Base-by-base conservation (phyloP, 2,797 vertebrate genomes). In the Crypturellus tataupa region DNA sequence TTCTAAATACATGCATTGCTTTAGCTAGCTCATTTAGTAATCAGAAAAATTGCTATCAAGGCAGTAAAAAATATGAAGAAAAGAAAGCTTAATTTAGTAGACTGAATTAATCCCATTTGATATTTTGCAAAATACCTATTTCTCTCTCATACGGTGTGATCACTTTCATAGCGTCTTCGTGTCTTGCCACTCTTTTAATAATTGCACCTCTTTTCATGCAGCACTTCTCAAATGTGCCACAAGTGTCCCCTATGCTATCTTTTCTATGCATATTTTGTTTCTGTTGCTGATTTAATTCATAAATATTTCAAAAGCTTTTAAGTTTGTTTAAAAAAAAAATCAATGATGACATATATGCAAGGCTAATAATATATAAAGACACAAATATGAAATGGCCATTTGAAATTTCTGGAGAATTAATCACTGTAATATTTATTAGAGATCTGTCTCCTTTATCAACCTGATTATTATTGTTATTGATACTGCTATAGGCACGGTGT, bases 401-500 rank as follows among this genome's bases (percentile, higher is more conserved):
- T 82, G 59, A 72, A 94, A 87, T 62, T 83, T 78, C 69, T 90
- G n/a, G n/a, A 68, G 85, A 94, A 89, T 85, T 59, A 90, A 70
- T 94, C 72, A 65, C 21, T 1, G 0, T 62, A 65, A 33, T 85
- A 90, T 86, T 94, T 91, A 90, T 91, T 90, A 83, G 42, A 70
- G 56, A 91, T 67, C 68, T 86, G 44, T 83, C 59, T 69, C 70
- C 46, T 90, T 91, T 95, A 79, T 87, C 89, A 95, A 68, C 14
- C 20, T 59, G 39, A 91, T 85, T 85, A 53, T 87, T 82, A 75
- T 75, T 73, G 42, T 77, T 95, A 93, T 83, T 93, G 76, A 72
- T 91, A 89, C 71, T 85, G 24, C 55, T 63, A 12, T 17, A 78
- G 39, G 16, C 55, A 69, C 76, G 31, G 59, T 87, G 31, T 81